phyloP scores from a whole-genome alignment of 2,888 invertebrate genomes.

The Rapana venosa region DNA sequence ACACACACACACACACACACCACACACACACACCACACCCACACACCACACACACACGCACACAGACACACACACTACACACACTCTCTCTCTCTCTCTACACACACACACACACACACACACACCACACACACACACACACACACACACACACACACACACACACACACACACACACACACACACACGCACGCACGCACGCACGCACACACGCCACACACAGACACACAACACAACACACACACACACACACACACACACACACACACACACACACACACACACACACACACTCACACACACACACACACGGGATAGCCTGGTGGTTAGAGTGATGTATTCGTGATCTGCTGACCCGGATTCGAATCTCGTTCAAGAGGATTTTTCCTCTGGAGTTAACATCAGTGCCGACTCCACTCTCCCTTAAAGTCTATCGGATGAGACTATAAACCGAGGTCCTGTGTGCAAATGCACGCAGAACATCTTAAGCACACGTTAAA shows the following conservation, averaged over 20 bases:
- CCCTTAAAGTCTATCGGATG: no score
- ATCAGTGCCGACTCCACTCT: no score
- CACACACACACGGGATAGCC: no score
- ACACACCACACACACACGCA: not conserved
- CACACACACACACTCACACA: not conserved
- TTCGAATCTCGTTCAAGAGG: no score
- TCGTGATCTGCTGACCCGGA: no score
- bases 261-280: conserved; percentile 10
- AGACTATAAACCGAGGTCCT: no score
- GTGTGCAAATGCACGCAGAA: no score
- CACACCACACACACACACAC: not conserved
- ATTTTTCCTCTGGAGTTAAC: no score
- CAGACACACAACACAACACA: not conserved
- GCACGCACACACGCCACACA: not conserved
- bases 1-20: not conserved
- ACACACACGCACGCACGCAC: not conserved
- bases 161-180: not conserved
- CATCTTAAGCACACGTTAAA: no score
- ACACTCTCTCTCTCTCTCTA: no score
- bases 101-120: not conserved
- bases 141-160: not conserved
- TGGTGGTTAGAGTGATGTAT: no score
- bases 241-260: not conserved
- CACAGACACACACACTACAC: not conserved
- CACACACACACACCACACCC: no score